Percentiles rank a stretch among this genome's conserved stretches.
phyloP scores from a whole-genome alignment of 1,140 invertebrate genomes.

The Drosophila hydei region DNA sequence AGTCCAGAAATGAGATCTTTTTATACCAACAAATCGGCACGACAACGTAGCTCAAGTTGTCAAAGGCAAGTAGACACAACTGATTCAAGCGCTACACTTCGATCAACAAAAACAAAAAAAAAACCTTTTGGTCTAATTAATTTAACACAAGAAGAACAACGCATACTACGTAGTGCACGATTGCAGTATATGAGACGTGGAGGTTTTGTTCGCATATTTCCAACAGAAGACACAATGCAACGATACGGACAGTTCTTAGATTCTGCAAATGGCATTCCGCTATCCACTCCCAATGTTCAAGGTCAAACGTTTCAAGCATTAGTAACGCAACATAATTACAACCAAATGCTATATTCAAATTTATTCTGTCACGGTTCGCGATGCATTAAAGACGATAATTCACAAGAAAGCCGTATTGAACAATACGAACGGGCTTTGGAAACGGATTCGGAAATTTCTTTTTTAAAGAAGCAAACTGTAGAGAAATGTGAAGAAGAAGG shows the following conservation, averaged over 20 bases:
- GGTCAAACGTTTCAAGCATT: slow-evolving; percentile 86
- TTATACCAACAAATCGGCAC: slow-evolving; percentile 76
- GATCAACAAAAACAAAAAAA: slow-evolving; percentile 76
- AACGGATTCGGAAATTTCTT: slow-evolving; percentile 59
- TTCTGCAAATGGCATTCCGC: slow-evolving; percentile 88
- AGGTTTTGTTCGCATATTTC: slow-evolving; percentile 96
- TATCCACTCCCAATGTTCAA: slow-evolving; percentile 87
- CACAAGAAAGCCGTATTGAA: slow-evolving; percentile 71
- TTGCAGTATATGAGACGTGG: slow-evolving; percentile 94
- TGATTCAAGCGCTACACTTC: slow-evolving; percentile 80
- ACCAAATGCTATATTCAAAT: slow-evolving; percentile 89
- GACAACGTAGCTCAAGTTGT: slow-evolving; percentile 75
- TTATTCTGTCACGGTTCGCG: slow-evolving; percentile 74
- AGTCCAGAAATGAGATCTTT: slow-evolving; percentile 87
- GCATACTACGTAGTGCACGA: slow-evolving; percentile 90
- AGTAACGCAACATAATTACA: slow-evolving; percentile 89
- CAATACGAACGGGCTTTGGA: slow-evolving; percentile 79
- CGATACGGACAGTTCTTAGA: slow-evolving; percentile 87
- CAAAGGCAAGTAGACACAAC: slow-evolving; percentile 88
- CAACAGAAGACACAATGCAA: slow-evolving; percentile 93
- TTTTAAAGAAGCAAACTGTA: slow-evolving; percentile 62
- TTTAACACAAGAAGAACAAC: slow-evolving; percentile 91
- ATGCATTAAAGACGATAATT: slow-evolving; percentile 54
- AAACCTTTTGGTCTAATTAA: slow-evolving; percentile 54
- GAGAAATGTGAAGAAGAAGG: slow-evolving; percentile 76